phyloP scores from a whole-genome alignment of 2,797 vertebrate genomes.

The Peromyscus melanophrys region DNA sequence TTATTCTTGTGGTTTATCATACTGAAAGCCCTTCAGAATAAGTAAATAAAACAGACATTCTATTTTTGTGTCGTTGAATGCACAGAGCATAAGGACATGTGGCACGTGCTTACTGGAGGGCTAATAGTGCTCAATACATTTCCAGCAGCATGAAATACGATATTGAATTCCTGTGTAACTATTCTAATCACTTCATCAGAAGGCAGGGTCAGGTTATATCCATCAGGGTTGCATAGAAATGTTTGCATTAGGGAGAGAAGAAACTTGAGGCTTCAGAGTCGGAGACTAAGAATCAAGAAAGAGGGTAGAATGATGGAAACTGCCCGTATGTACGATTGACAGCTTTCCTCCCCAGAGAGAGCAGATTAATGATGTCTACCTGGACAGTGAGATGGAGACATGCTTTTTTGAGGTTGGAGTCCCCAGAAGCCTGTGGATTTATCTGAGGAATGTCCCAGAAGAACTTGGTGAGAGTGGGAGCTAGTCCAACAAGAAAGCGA shows the following conservation, averaged over 20 bases:
- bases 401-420: constrained; percentile 6
- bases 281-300: not conserved
- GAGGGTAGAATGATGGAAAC: not conserved
- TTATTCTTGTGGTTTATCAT: constrained; percentile 44
- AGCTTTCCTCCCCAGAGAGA: not conserved
- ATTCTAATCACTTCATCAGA: not conserved
- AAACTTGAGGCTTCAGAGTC: not conserved
- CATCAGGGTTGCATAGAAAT: not conserved
- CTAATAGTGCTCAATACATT: constrained; percentile 7
- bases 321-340: not conserved
- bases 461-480: not conserved
- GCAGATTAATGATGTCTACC: not conserved
- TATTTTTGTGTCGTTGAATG: constrained; percentile 15
- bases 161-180: not conserved
- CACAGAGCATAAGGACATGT: not conserved
- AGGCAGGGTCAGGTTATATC: constrained; percentile 4
- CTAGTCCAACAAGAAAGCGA: not conserved
- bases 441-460: not conserved
- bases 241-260: constrained; percentile 35
- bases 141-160: constrained; percentile 15
- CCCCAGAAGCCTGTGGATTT: not conserved
- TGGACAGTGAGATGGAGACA: not conserved
- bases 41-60: not conserved
- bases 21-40: constrained; percentile 46
- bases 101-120: not conserved